These are phyloP conservation scores for Drosophila vallismaia DNA, from an alignment of 2,888 invertebrate genomes.

Conservation along the genomic window DNA sequence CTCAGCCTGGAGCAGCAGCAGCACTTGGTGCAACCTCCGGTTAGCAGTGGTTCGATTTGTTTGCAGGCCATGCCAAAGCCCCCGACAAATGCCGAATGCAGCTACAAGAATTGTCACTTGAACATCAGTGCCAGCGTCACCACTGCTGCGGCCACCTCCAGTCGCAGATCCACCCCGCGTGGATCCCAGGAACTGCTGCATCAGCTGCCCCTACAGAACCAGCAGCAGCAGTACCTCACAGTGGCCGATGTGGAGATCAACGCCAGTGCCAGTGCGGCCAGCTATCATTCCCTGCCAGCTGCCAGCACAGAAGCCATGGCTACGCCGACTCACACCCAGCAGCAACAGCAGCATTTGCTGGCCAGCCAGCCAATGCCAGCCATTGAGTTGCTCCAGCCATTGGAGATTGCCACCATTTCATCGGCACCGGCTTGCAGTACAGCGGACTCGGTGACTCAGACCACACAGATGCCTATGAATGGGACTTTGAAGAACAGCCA, in stretches of 20 bases:
- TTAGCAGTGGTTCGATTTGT: slow-evolving; percentile 55
- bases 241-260: slow-evolving; percentile 81
- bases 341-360: slow-evolving; percentile 57
- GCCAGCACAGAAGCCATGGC: slow-evolving; percentile 63
- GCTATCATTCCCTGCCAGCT: slow-evolving; percentile 68
- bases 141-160: slow-evolving; percentile 58
- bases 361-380: slow-evolving; percentile 43
- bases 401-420: slow-evolving; percentile 74
- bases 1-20: slow-evolving; percentile 47
- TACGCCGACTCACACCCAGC: slow-evolving; percentile 66
- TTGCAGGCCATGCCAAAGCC: slow-evolving; percentile 67
- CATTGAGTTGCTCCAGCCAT: slow-evolving; percentile 69
- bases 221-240: slow-evolving; percentile 79
- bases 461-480: slow-evolving; percentile 69
- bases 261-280: slow-evolving; percentile 68
- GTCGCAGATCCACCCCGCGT: slow-evolving; percentile 63
- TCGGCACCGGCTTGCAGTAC: slow-evolving; percentile 45
- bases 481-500: slow-evolving; percentile 49
- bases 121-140: slow-evolving; percentile 75
- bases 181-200: slow-evolving; percentile 72
- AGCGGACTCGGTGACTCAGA: slow-evolving; percentile 67
- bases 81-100: slow-evolving; percentile 73
- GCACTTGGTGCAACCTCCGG: slow-evolving; percentile 30
- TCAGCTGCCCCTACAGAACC: slow-evolving; percentile 49
- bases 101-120: slow-evolving; percentile 83